phyloP scores from a whole-genome alignment of 2,113 vertebrate genomes.

The Ursus arctos region DNA sequence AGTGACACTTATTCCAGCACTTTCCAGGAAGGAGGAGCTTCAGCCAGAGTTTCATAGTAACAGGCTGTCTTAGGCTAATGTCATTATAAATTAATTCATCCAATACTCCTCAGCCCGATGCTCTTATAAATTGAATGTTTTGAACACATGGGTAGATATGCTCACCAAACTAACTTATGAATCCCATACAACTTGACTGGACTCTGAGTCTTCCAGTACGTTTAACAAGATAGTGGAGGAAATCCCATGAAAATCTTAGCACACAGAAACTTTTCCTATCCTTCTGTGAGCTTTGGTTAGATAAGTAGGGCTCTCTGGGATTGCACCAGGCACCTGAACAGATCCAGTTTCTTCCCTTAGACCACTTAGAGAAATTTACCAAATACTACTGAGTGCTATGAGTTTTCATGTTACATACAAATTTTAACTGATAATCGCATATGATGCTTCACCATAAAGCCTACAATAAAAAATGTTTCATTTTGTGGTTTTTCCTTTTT shows the following conservation, averaged over 20 bases:
- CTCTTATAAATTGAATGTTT: neutral
- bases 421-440: conserved; percentile 4
- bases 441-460: neutral
- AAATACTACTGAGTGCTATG: neutral
- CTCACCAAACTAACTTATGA: neutral
- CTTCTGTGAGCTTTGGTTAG: neutral
- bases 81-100: neutral
- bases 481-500: neutral
- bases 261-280: neutral
- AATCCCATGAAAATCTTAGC: neutral
- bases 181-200: neutral
- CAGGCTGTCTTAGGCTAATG: neutral
- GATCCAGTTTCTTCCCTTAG: neutral
- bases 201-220: neutral
- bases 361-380: neutral
- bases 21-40: conserved; percentile 11
- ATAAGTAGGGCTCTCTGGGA: neutral
- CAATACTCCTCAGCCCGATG: neutral
- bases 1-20: neutral
- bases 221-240: neutral
- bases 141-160: neutral
- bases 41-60: neutral
- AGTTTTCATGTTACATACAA: neutral
- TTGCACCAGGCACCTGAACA: neutral
- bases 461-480: neutral